A percentile compares a stretch with the other conserved stretches of the same genome.
These are phyloP conservation scores for Drosophila incognita DNA, from an alignment of 2,888 invertebrate species.

Conservation along the genomic window DNA sequence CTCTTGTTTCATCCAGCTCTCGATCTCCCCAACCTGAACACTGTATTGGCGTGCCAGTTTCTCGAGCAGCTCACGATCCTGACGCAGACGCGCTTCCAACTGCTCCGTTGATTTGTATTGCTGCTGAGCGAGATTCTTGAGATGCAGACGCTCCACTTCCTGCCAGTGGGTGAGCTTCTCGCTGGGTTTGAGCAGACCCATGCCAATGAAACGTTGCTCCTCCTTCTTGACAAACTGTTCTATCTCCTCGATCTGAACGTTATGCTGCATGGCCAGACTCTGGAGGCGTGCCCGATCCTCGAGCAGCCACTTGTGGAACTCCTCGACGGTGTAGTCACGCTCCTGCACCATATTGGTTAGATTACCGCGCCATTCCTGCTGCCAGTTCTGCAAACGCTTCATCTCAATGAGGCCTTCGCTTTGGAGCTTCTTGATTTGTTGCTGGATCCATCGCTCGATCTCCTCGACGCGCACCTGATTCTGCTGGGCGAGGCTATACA, in stretches of 20 bases:
- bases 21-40: constrained; percentile 83
- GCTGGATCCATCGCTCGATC: constrained; percentile 83
- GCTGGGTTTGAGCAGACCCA: constrained; percentile 81
- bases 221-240: constrained; percentile 82
- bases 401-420: constrained; percentile 79
- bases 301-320: constrained; percentile 82
- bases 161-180: constrained; percentile 83
- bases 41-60: constrained; percentile 81
- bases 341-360: constrained; percentile 81
- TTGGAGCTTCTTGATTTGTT: constrained; percentile 81
- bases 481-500: constrained; percentile 80
- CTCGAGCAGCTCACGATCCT: constrained; percentile 81
- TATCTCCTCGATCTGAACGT: constrained; percentile 82
- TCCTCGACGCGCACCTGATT: constrained; percentile 83
- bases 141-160: constrained; percentile 81
- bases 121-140: constrained; percentile 80
- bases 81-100: constrained; percentile 79
- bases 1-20: constrained; percentile 83
- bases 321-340: constrained; percentile 82
- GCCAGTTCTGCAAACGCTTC: constrained; percentile 81
- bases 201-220: constrained; percentile 78
- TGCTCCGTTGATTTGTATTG: constrained; percentile 83
- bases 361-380: constrained; percentile 81
- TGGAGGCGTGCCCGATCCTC: constrained; percentile 80
- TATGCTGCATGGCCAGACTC: constrained; percentile 81